These are phyloP conservation scores for Panonychus citri DNA, from an alignment of 1,140 invertebrate genomes.

Conservation along the genomic window DNA sequence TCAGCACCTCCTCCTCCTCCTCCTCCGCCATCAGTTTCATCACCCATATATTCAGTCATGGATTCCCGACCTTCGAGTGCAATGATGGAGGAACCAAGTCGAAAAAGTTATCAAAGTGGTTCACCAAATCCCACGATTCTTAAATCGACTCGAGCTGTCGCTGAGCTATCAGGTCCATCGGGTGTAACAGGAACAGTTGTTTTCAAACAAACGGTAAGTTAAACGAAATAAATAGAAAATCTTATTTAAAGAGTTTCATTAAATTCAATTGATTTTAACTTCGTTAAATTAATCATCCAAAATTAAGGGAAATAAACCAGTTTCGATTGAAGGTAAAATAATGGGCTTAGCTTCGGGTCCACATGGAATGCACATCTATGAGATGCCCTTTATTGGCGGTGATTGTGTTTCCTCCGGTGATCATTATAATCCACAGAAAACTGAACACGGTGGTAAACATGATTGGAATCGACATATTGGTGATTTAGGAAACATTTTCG, in stretches of 20 bases:
- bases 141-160: background rate
- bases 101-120: background rate
- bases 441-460: background rate
- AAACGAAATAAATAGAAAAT: too few species aligned
- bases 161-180: background rate
- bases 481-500: constrained; percentile 24
- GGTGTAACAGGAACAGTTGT: background rate
- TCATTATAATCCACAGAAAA: background rate
- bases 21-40: too few species aligned
- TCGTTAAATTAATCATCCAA: background rate
- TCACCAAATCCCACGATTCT: background rate
- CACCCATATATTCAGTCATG: too few species aligned
- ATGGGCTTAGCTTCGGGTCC: background rate
- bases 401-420: background rate
- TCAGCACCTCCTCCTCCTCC: too few species aligned
- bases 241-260: too few species aligned
- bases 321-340: background rate
- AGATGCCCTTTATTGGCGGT: background rate
- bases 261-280: too few species aligned
- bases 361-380: background rate
- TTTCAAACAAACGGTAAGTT: background rate
- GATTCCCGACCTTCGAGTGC: too few species aligned
- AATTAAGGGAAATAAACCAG: background rate
- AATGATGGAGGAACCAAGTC: background rate
- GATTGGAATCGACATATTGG: background rate